Evolutionary conservation across 2,797 vertebrate genomes (phyloP).

Genomic region (Hirundo rustica): DNA sequence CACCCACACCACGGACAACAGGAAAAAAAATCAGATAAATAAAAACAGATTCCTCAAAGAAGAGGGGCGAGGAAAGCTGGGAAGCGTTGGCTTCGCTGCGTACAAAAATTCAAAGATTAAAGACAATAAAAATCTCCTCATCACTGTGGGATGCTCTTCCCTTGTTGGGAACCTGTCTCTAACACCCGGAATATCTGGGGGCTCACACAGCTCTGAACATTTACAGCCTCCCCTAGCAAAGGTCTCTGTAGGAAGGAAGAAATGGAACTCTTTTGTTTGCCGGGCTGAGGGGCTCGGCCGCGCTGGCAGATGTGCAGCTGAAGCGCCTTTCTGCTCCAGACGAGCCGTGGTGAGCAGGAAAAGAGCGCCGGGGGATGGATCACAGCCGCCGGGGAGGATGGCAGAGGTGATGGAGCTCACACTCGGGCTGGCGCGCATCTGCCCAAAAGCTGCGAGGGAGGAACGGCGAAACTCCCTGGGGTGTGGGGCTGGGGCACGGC

Average conservation of each 20-base stretch:
- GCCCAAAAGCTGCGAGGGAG: background rate
- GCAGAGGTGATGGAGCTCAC: conserved; percentile 1
- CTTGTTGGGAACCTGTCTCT: background rate
- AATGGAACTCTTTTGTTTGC: background rate
- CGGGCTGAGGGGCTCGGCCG: background rate
- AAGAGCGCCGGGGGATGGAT: conserved; percentile 19
- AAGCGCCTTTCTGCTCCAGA: background rate
- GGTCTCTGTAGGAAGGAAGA: background rate
- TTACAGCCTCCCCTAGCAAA: background rate
- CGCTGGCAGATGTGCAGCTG: conserved; percentile 41
- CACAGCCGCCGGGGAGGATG: background rate
- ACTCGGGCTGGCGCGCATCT: conserved; percentile 10
- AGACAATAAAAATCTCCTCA: background rate
- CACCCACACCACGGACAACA: background rate
- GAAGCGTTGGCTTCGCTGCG: background rate
- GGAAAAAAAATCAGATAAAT: background rate
- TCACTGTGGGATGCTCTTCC: background rate
- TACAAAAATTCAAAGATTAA: background rate
- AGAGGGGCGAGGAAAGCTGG: accelerated
- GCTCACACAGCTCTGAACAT: background rate
- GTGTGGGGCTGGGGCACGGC: background rate
- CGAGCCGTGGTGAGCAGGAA: background rate
- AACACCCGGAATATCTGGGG: background rate
- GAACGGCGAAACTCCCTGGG: background rate
- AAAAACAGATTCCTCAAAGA: background rate